A percentile compares a stretch with the other conserved stretches of the same genome.
phyloP scores from a whole-genome alignment of 2,797 vertebrate species.

The Ctenopoma multispine region DNA sequence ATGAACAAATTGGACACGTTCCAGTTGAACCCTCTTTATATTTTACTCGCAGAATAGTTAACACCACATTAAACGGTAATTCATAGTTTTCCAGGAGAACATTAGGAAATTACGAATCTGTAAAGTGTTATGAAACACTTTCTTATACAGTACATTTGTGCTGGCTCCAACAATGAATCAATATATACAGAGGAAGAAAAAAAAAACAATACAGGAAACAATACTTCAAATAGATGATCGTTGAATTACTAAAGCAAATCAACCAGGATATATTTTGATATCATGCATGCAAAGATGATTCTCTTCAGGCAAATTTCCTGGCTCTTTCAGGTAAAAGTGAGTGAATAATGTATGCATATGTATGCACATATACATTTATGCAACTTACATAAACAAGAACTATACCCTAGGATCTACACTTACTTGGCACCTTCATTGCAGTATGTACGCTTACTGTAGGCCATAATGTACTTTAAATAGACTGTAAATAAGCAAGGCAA shows the following conservation, averaged over 20 bases:
- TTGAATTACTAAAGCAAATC: conserved; percentile 4
- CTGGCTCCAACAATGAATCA: background rate
- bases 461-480: conserved; percentile 27
- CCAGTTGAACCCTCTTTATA: background rate
- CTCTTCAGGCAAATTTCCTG: conserved; percentile 6
- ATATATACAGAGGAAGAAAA: background rate
- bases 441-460: conserved; percentile 29
- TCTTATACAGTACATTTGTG: too few species aligned
- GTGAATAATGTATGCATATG: background rate
- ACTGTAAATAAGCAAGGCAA: too few species aligned
- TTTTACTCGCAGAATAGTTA: background rate
- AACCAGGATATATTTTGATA: background rate
- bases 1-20: background rate
- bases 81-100: background rate
- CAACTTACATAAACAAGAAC: conserved; percentile 20
- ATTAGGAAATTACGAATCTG: background rate
- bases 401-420: conserved; percentile 14
- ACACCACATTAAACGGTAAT: background rate
- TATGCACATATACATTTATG: conserved; percentile 9
- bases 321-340: background rate
- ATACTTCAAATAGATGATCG: background rate
- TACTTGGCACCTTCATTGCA: conserved; percentile 18
- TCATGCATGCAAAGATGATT: background rate
- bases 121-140: background rate
- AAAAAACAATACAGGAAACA: background rate